Percentiles rank a stretch among this genome's conserved stretches.
phyloP scores from a whole-genome alignment of 2,113 vertebrate species.

The Melanerpes formicivorus region DNA sequence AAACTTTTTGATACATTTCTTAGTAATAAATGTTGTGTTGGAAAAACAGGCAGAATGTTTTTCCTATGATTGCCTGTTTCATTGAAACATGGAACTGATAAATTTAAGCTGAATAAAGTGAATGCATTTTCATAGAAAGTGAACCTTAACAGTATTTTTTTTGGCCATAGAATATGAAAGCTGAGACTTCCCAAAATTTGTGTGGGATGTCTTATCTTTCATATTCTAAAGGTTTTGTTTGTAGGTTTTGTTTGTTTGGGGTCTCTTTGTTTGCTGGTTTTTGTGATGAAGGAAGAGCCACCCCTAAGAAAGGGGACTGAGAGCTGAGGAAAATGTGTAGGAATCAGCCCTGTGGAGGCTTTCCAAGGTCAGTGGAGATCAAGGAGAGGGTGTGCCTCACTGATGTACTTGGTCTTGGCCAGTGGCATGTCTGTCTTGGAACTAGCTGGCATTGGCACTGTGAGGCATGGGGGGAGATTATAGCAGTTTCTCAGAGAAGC shows the following conservation, averaged over 20 bases:
- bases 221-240: background rate
- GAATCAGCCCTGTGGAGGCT: accelerated
- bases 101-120: background rate
- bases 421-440: background rate
- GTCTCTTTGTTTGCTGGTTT: background rate
- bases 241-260: background rate
- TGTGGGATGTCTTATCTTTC: background rate
- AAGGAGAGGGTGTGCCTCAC: background rate
- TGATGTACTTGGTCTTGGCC: background rate
- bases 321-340: background rate
- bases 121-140: background rate
- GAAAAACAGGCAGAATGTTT: background rate
- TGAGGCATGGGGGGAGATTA: background rate
- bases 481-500: background rate
- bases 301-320: background rate
- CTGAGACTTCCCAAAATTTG: background rate
- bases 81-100: background rate
- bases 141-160: background rate
- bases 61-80: background rate
- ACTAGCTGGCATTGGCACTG: background rate
- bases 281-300: background rate
- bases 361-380: accelerated
- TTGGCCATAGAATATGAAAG: background rate
- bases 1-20: background rate
- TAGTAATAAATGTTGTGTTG: background rate